Evolutionary conservation across 2,113 vertebrate species (phyloP).

Genomic region (Clarias macrocephalus): DNA sequence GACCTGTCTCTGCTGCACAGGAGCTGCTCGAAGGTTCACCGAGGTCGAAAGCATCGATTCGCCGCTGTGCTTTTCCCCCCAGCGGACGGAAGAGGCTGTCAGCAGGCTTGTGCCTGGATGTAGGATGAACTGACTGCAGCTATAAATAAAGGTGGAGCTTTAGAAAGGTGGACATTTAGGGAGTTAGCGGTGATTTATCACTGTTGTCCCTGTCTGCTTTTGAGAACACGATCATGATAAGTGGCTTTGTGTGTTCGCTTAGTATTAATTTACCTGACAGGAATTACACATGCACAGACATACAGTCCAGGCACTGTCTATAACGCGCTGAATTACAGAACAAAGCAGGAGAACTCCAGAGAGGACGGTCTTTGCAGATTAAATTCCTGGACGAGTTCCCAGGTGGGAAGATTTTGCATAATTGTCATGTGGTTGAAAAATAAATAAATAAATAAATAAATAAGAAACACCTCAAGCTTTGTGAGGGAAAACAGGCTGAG

Average conservation of each 20-base stretch:
- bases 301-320: background rate
- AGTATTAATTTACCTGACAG: background rate
- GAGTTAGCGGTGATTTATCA: background rate
- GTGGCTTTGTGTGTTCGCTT: background rate
- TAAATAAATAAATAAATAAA: background rate
- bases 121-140: constrained; percentile 25
- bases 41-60: constrained; percentile 30
- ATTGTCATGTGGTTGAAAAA: background rate
- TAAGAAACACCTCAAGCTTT: background rate
- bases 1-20: background rate
- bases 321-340: background rate
- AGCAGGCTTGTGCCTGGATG: constrained; percentile 9
- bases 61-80: background rate
- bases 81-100: constrained; percentile 1
- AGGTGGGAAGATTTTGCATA: background rate
- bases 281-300: background rate
- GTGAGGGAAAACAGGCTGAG: background rate
- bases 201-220: background rate
- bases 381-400: background rate
- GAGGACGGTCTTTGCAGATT: background rate
- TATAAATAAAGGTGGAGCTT: constrained; percentile 31
- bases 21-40: constrained; percentile 1
- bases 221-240: background rate
- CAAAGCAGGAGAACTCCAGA: background rate
- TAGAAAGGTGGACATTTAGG: background rate